Evolutionary conservation across 2,113 vertebrate genomes (phyloP).

Genomic region (Sorex araneus): DNA sequence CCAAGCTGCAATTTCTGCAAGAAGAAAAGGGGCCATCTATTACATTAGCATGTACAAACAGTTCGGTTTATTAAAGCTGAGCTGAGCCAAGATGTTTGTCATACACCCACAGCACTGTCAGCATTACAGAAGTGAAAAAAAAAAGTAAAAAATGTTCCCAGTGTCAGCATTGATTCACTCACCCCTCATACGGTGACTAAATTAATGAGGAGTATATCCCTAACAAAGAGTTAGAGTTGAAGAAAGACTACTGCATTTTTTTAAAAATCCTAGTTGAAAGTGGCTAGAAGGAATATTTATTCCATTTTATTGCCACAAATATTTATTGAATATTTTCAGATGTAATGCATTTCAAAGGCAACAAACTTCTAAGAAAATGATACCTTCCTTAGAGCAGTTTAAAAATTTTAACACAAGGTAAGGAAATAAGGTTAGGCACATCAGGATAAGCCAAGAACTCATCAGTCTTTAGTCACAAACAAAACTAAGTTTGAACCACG

Average conservation of each 20-base stretch:
- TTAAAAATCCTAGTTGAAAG: constrained; percentile 64
- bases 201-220: constrained; percentile 31
- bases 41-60: constrained; percentile 68
- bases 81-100: constrained; percentile 59
- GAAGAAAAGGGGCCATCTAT: constrained; percentile 31
- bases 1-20: constrained; percentile 48
- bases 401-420: constrained; percentile 5
- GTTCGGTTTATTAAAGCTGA: constrained; percentile 61
- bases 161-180: constrained; percentile 17
- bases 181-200: constrained; percentile 21
- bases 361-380: not conserved
- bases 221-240: constrained; percentile 1
- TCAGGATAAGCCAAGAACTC: constrained; percentile 23
- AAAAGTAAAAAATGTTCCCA: constrained; percentile 55
- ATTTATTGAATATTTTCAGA: not conserved
- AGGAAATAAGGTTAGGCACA: constrained; percentile 18
- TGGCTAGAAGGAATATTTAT: constrained; percentile 43
- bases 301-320: constrained; percentile 48
- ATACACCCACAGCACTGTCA: not conserved
- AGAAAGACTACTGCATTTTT: constrained; percentile 31
- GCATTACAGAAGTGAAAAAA: constrained; percentile 61
- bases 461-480: constrained; percentile 1
- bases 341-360: not conserved
- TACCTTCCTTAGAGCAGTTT: not conserved
- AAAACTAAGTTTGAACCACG: not conserved